Percentiles rank a stretch among this genome's conserved stretches.
phyloP scores from a whole-genome alignment of 2,888 invertebrate species.

The Stratiomys singularior region DNA sequence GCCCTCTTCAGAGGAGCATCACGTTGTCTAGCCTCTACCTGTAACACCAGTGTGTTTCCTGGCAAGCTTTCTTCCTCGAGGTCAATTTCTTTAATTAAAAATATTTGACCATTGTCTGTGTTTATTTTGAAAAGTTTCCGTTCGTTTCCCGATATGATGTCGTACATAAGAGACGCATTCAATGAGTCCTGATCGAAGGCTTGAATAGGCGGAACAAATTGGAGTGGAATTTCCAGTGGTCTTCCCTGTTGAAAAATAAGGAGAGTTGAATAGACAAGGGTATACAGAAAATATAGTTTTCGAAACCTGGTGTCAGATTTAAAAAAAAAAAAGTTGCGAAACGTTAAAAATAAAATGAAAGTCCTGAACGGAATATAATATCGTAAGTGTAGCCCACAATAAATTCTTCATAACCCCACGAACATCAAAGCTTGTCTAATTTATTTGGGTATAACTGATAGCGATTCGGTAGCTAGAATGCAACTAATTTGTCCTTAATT shows the following conservation, averaged over 20 bases:
- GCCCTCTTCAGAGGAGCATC: slow-evolving; percentile 82
- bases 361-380: too few relatives aligned
- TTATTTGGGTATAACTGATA: too few relatives aligned
- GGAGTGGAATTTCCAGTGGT: slow-evolving; percentile 75
- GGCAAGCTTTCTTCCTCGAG: slow-evolving; percentile 79
- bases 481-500: too few relatives aligned
- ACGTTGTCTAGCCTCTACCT: slow-evolving; percentile 81
- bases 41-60: slow-evolving; percentile 78
- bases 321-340: too few relatives aligned
- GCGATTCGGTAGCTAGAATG: too few relatives aligned
- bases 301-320: too few relatives aligned
- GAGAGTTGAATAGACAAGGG: background rate
- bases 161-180: slow-evolving; percentile 78
- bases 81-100: slow-evolving; percentile 83
- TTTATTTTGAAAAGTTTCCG: slow-evolving; percentile 80
- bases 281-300: too few relatives aligned
- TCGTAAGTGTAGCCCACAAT: too few relatives aligned
- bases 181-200: slow-evolving; percentile 87
- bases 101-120: slow-evolving; percentile 78
- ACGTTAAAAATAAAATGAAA: too few relatives aligned
- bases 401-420: too few relatives aligned
- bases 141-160: slow-evolving; percentile 84
- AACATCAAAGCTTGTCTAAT: too few relatives aligned
- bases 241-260: slow-evolving; percentile 70
- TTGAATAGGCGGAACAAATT: slow-evolving; percentile 77